Evolutionary conservation across 2,888 invertebrate species (phyloP), one percentile per base, ranked within the genome.

Genomic region (Temnothorax rugatulus): DNA sequence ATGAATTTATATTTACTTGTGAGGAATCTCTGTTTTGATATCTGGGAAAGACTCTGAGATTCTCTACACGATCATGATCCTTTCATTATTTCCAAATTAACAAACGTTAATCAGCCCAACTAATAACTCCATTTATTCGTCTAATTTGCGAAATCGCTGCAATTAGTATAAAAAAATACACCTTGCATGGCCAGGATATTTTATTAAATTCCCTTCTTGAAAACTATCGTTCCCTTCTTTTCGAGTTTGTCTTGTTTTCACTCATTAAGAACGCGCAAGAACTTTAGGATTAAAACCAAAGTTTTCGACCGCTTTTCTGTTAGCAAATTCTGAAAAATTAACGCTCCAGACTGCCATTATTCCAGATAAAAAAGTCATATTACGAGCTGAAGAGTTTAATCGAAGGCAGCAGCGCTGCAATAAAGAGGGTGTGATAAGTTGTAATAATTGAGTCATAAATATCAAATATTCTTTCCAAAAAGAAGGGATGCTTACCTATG

Each of bases 1-100:
- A n/a, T 34, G 41, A 79, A 79, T 79, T 79, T 61, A 71, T 59
- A 71, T 79, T 71, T 57, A 76, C 52, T 76, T 41, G n/a, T 2
- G 68, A 54, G 9, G n/a, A 29, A n/a, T 34, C 7, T 21, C 21
- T 25, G 4, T 1, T 13, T 1, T 18, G 34, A 75, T 29, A 59
- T 3, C 11, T 18, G 1, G 18, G 21, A 75, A 9, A 61, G 25
- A 44, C 34, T 34, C 9, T 5, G 29, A 63, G 5, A 61, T 13
- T n/a, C n/a, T 13, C 8, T 1, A 38, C 11, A 9, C 25, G 21
- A 21, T 38, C 4, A 38, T 18, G 41, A 34, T 21, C 44, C 15
- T 18, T 64, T 64, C 7, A 29, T 74, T 74, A 44, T 41, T 13
- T 4, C 8, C n/a, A 15, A 44, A 25, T 59, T 25, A 74, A 74